Evolutionary conservation across 2,113 vertebrate genomes (phyloP), one percentile per base, ranked within the genome.

Genomic region (Danionella cerebrum): DNA sequence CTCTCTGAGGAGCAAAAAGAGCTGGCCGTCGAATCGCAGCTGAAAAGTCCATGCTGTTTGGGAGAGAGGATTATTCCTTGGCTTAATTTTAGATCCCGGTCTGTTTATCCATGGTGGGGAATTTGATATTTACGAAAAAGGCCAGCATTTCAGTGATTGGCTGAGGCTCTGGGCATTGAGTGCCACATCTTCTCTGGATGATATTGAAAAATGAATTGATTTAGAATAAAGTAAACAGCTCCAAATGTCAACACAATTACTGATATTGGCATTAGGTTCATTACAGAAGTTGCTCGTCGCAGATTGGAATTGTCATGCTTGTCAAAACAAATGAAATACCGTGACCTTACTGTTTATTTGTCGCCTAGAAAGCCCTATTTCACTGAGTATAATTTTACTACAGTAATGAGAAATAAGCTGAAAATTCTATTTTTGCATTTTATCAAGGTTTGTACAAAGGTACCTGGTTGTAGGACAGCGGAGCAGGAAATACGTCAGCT

Each of bases 161-260:
- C 45, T 35, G 44, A 35, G 16, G 57, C 57, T 44, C 3, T 0
- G n/a, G 38, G 55, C 38, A 24, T 59, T 38, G 1, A 35, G 14
- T 2, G 2, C 14, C 6, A 4, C 25, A 45, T 60, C 39, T 31
- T 29, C 25, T 18, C 22, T 45, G 25, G 39, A n/a, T 60, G 6
- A 19, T 6, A 13, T 10, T 2, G 42, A 59, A 36, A 25, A 59
- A 59, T 44, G 25, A 60, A 60, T 33, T 45, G 39, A 60, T 60
- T 60, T 25, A 21, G 39, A 60, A 60, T 60, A 38, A 45, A 48
- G 44, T 35, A 48, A 64, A 64, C 60, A 48, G 29, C 41, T 50
- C 44, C 60, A 50, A 64, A 64, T 64, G 60, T 64, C 60, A 64
- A 14, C 60, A 64, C 60, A 48, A 36, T 64, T 64, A 64, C 19